Evolutionary conservation across 2,888 invertebrate species (phyloP), one percentile per base, ranked within the genome.

Genomic region (Phasia obesa): DNA sequence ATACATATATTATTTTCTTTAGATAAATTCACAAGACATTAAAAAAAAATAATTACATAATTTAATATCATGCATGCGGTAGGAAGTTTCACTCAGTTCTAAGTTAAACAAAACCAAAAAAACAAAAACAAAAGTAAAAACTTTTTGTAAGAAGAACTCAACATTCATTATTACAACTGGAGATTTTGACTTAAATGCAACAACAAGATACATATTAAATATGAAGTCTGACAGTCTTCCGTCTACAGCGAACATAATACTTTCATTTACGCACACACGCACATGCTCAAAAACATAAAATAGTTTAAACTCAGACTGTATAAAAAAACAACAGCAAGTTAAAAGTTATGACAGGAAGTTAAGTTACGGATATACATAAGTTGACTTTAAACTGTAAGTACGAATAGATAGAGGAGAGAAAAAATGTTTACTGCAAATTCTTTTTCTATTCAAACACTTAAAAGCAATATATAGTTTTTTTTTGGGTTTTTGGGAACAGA

Each of bases 271-370:
- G 31, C 9, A 53, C 7, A 53, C 11, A 62, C 15, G 15, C 19
- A 23, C 25, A 19, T 2, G 15, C 53, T n/a, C 51, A 13, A 49
- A 49, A 64, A 47, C 7, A 57, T 38, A 23, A 65, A 75, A 75
- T 59, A 60, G 59, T 69, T 69, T 38, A 76, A 47, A 35, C 44
- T 35, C 35, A 70, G 53, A 44, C 69, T 53, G 21, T 35, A 27
- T 47, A 35, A 44, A 69, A 69, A 70, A 25, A 42, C 59, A 73
- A 75, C 27, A 70, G 53, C 44, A 75, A 62, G 31, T 65, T 49
- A 62, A 70, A 70, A 69, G 53, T 83, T 79, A 75, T 83, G 79
- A 79, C 79, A 83, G 83, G 79, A 83, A 83, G 83, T 83, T 79
- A 83, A 79, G 71, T 79, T 75, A 83, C 78, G 83, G 83, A 83